Percentiles rank a stretch among this genome's conserved stretches.
Conservation (phyloP, 2,888 invertebrate genomes). For the Megalurothrips usitatus region DNA sequence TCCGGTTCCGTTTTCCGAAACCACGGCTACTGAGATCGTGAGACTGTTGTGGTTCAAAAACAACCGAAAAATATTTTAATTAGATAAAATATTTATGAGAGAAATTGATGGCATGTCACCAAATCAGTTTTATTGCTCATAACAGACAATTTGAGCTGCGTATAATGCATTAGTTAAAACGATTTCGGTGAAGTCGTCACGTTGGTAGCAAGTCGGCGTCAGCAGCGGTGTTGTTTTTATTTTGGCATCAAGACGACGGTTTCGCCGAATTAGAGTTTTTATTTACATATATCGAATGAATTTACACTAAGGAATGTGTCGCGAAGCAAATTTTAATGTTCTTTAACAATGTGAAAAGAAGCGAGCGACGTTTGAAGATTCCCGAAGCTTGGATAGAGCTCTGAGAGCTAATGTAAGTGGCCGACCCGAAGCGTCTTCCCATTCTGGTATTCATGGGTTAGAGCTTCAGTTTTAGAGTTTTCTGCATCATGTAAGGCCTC, state of each 20-base stretch:
- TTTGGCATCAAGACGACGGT: neutral
- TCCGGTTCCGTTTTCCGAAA: too few species aligned
- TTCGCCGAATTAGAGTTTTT: neutral
- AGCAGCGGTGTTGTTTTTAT: conserved; percentile 22
- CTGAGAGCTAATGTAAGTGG: conserved; percentile 8
- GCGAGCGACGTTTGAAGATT: neutral
- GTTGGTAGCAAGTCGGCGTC: conserved; percentile 1
- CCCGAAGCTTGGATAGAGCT: neutral
- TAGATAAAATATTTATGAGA: too few species aligned
- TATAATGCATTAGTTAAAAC: too few species aligned
- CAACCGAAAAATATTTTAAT: too few species aligned
- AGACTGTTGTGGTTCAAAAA: too few species aligned
- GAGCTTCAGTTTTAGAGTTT: neutral
- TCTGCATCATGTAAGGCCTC: neutral
- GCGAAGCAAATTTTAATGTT: neutral
- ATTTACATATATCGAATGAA: conserved; percentile 8
- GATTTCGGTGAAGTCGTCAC: neutral
- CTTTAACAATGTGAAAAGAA: neutral
- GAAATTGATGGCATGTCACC: too few species aligned
- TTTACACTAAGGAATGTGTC: neutral
- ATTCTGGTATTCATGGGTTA: neutral
- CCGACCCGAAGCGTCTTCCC: neutral
- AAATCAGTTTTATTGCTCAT: too few species aligned
- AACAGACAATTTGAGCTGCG: too few species aligned
- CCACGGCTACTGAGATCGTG: too few species aligned